Conservation (phyloP, 2,113 vertebrate genomes). For the Rhynchomys soricoides region DNA sequence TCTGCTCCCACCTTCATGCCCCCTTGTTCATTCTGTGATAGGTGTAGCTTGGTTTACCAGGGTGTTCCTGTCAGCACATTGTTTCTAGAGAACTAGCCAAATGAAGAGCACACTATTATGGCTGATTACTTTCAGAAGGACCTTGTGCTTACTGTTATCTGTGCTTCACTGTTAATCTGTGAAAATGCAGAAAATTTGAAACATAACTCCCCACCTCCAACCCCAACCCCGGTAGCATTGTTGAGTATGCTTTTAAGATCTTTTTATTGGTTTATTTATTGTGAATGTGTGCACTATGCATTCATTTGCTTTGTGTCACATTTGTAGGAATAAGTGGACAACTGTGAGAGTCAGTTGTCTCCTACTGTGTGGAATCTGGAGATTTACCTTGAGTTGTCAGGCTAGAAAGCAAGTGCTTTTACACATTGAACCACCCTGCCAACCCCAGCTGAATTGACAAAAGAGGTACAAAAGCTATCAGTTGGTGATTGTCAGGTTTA, state of each 20-base stretch:
- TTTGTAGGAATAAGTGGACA: background rate
- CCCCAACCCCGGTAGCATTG: conserved; percentile 16
- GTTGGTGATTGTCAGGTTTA: background rate
- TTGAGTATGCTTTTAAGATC: background rate
- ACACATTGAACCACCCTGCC: background rate
- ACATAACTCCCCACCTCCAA: too few relatives aligned
- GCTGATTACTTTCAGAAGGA: background rate
- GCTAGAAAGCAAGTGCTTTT: background rate
- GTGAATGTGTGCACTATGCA: background rate
- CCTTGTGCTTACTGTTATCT: conserved; percentile 23
- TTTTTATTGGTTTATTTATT: background rate
- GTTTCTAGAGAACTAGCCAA: conserved; percentile 35
- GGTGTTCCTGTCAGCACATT: background rate
- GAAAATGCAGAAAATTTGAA: conserved; percentile 46
- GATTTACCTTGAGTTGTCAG: background rate
- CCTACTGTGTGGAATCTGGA: background rate
- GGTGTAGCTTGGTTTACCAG: background rate
- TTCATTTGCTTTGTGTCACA: background rate
- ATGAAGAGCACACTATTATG: background rate
- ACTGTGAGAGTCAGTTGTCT: background rate
- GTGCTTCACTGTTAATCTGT: background rate
- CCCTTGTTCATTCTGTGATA: background rate
- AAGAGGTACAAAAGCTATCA: background rate
- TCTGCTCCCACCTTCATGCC: background rate
- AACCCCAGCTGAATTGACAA: background rate